Evolutionary conservation across 2,113 vertebrate species (phyloP), one percentile per base, ranked within the genome.

Genomic region (Oryzias melastigma): DNA sequence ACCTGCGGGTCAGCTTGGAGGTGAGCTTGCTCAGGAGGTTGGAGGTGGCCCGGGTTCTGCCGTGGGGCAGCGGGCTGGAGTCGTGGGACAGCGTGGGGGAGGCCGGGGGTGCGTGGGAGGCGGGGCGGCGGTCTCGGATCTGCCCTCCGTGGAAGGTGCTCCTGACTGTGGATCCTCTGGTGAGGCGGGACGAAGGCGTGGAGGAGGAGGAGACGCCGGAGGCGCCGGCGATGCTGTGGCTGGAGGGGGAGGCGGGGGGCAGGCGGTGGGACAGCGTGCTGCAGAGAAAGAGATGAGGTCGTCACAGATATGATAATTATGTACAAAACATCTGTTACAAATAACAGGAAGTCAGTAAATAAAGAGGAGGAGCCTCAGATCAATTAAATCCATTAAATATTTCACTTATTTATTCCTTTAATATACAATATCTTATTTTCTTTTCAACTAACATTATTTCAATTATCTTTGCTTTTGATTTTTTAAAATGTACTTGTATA

Each of bases 81-180:
- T 97, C 95, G 0, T 95, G 94, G 5, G 94, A 92, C 41, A 91
- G 90, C 0, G 94, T 94, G 0, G 95, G 95, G 0, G 95, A 95
- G 2, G 92, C 90, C 0, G 94, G 93, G 0, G 93, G 92, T 0
- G 92, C 93, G 20, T 95, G 93, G 7, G 92, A 92, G 1, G 89
- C 85, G 16, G 91, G 90, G 5, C 94, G 90, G 0, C 95, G 93
- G 69, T 96, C 95, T 49, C 95, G 84, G 20, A 97, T 91, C 75
- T 96, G 95, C n/a, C 95, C 95, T 0, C 95, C 95, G 0, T 97
- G 95, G 89, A 97, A 96, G 61, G 95, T 96, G 89, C 95, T 96
- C 72, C 95, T 93, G 68, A 94, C 92, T 4, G 93, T 91, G 73
- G 94, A 92, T 22, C 95, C 95, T 1, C 95, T 90, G 2, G 93